phyloP scores from a whole-genome alignment of 2,113 vertebrate species.

The Cnemophilus loriae region DNA sequence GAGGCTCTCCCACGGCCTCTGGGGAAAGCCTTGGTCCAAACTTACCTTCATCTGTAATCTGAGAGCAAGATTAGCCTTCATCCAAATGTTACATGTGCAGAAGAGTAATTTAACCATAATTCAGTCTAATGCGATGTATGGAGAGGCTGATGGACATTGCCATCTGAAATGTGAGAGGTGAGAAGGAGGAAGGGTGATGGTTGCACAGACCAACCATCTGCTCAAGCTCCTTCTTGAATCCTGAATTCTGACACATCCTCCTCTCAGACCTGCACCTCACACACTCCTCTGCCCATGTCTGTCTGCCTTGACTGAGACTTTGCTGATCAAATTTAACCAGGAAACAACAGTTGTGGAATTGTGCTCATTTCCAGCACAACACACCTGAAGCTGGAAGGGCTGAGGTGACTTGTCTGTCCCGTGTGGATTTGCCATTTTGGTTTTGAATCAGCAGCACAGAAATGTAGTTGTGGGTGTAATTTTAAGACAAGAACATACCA shows the following conservation, averaged over 20 bases:
- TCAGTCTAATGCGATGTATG: accelerated
- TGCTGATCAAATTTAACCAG: no score
- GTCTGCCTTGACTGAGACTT: neutral
- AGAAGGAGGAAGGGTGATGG: neutral
- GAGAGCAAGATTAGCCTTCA: neutral
- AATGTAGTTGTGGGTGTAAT: accelerated
- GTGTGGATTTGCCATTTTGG: neutral
- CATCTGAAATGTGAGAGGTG: accelerated
- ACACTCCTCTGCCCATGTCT: neutral
- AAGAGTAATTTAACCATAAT: accelerated
- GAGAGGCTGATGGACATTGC: neutral
- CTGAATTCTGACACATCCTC: neutral
- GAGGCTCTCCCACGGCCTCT: accelerated
- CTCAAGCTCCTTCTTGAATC: neutral
- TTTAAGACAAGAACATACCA: neutral
- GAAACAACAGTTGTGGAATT: neutral
- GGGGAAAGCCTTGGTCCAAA: neutral
- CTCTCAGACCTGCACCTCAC: neutral
- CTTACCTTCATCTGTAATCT: neutral
- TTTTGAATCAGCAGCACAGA: neutral
- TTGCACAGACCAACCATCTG: neutral
- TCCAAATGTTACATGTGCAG: accelerated
- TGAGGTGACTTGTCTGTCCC: neutral
- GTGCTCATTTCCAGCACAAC: neutral
- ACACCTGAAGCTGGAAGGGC: neutral